Evolutionary conservation across 35 echinoderm and acorn worm genomes (phyloP).

Genomic region (Apostichopus japonicus): DNA sequence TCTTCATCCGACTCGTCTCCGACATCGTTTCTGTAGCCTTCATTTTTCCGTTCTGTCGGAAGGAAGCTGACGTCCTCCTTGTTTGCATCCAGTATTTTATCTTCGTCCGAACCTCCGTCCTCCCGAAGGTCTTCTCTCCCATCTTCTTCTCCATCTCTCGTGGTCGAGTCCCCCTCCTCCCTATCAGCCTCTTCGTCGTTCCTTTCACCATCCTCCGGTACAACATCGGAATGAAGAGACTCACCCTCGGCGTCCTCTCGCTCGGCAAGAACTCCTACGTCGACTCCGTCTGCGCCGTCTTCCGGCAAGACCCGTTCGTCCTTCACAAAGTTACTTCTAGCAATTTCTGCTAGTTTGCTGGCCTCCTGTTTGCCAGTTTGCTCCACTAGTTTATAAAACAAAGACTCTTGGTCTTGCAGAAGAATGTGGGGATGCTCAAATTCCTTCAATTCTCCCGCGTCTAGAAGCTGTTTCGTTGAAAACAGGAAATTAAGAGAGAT

Average conservation of each 20-base stretch:
- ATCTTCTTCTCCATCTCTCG: background rate
- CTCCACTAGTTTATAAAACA: conserved; percentile 77
- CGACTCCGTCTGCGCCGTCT: background rate
- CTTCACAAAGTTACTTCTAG: conserved; percentile 21
- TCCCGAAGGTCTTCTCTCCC: background rate
- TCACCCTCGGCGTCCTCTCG: background rate
- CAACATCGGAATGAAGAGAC: background rate
- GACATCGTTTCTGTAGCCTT: background rate
- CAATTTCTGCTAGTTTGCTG: conserved; percentile 52
- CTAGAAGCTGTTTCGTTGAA: conserved; percentile 60
- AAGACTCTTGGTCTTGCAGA: conserved; percentile 59
- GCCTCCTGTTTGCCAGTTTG: conserved; percentile 71
- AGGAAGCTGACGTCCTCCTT: background rate
- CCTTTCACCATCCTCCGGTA: background rate
- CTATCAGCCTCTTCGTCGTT: background rate
- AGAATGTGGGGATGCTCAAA: conserved; percentile 74
- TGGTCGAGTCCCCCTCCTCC: background rate
- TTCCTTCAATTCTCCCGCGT: conserved; percentile 81
- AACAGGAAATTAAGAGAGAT: background rate
- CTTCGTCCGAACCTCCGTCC: background rate
- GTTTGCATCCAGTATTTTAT: background rate
- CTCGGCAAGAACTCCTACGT: background rate
- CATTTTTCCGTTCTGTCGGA: background rate
- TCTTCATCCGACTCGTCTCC: background rate
- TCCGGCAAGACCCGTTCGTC: background rate